Conservation (phyloP, 2,888 invertebrate species). For the Drosophila lacicola region DNA sequence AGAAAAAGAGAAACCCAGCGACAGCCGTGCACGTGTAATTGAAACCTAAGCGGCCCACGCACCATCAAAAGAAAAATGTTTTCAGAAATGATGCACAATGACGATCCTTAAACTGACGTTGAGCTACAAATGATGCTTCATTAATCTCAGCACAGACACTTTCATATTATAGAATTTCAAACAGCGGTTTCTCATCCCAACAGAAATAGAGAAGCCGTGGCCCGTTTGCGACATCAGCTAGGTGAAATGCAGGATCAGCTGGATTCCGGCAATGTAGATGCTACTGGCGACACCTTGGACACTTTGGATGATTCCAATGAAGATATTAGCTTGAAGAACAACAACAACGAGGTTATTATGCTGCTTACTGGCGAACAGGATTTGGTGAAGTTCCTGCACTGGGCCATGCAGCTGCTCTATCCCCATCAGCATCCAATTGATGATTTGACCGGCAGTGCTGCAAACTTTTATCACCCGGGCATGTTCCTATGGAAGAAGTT, state of each 20-base stretch:
- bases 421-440: constrained; percentile 51
- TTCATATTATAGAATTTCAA: constrained; percentile 21
- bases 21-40: constrained; percentile 59
- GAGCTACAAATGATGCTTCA: constrained; percentile 56
- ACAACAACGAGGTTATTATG: constrained; percentile 75
- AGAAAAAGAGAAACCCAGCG: constrained; percentile 46
- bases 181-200: constrained; percentile 21
- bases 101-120: constrained; percentile 63
- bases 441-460: constrained; percentile 49
- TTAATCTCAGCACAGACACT: constrained; percentile 56
- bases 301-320: constrained; percentile 29
- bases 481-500: constrained; percentile 82
- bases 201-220: constrained; percentile 65
- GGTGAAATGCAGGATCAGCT: constrained; percentile 41
- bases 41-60: constrained; percentile 75
- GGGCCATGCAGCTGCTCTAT: constrained; percentile 81
- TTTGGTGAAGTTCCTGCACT: constrained; percentile 79
- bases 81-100: constrained; percentile 48
- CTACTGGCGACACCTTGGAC: constrained; percentile 20
- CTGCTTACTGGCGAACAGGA: constrained; percentile 82
- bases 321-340: constrained; percentile 26
- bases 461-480: constrained; percentile 76
- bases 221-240: constrained; percentile 55
- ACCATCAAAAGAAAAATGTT: constrained; percentile 46
- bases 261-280: constrained; percentile 21